Conservation (phyloP, 2,888 invertebrate genomes). For the Autographa pulchrina region DNA sequence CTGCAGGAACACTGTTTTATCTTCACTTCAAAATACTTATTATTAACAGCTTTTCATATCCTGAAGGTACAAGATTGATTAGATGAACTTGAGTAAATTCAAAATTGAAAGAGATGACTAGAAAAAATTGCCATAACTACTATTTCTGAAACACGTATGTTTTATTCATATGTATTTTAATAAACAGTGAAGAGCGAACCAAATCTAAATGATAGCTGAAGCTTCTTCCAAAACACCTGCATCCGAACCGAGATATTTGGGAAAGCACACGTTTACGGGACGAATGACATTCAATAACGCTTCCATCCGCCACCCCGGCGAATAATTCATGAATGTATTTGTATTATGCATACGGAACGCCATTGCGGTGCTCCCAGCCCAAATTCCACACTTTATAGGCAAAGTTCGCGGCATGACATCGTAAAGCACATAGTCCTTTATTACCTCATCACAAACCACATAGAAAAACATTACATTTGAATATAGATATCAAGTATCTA, state of each 20-base stretch:
- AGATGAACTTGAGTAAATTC: no score
- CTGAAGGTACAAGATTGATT: neutral
- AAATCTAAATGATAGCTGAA: slow-evolving; percentile 38
- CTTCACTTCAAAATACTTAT: slow-evolving; percentile 41
- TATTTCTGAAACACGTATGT: neutral
- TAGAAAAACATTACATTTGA: slow-evolving; percentile 52
- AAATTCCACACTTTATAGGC: slow-evolving; percentile 60
- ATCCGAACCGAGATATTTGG: slow-evolving; percentile 56
- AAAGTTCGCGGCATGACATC: slow-evolving; percentile 56
- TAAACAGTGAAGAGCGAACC: neutral
- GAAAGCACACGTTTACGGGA: slow-evolving; percentile 56
- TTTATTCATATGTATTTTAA: neutral
- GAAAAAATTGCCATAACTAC: no score
- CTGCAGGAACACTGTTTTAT: slow-evolving; percentile 46
- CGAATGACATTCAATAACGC: slow-evolving; percentile 64
- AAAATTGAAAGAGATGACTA: no score
- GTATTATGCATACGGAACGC: slow-evolving; percentile 60
- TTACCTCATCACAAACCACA: slow-evolving; percentile 48
- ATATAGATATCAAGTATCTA: slow-evolving; percentile 46
- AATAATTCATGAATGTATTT: slow-evolving; percentile 65
- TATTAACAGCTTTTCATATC: neutral
- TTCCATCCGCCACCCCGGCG: slow-evolving; percentile 53
- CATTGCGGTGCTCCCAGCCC: slow-evolving; percentile 49
- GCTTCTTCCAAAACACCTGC: slow-evolving; percentile 52
- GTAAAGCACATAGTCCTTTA: slow-evolving; percentile 60